A percentile compares a stretch with the other conserved stretches of the same genome.
phyloP scores from a whole-genome alignment of 2,888 invertebrate species.

The Polydrusus cervinus region DNA sequence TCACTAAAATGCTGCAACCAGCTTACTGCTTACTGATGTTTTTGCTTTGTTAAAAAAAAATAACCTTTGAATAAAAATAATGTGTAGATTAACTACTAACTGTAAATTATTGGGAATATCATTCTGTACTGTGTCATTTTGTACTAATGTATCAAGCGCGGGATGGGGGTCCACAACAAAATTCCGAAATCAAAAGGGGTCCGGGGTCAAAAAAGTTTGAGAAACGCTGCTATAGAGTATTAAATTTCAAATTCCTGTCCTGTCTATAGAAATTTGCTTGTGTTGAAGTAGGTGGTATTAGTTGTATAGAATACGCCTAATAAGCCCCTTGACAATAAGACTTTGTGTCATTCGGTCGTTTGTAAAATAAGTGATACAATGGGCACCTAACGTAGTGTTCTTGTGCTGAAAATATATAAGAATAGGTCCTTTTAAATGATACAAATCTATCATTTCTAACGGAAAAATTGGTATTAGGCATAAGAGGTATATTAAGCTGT shows the following conservation, averaged over 20 bases:
- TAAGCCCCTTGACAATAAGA: slow-evolving; percentile 47
- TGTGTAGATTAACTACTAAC: too few species aligned
- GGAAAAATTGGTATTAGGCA: slow-evolving; percentile 26
- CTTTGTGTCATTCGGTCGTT: slow-evolving; percentile 40
- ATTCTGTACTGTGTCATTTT: too few species aligned
- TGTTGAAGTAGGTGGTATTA: slow-evolving; percentile 48
- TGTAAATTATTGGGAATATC: too few species aligned
- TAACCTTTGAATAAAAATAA: too few species aligned
- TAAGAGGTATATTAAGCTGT: slow-evolving; percentile 4
- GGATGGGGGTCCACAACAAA: too few species aligned
- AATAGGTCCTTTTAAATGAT: slow-evolving; percentile 31
- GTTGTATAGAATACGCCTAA: slow-evolving; percentile 25
- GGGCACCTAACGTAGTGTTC: slow-evolving; percentile 17
- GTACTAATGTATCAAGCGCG: too few species aligned
- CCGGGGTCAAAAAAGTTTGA: too few species aligned
- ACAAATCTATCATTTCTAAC: slow-evolving; percentile 45
- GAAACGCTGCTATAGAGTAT: too few species aligned
- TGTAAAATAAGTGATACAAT: slow-evolving; percentile 35
- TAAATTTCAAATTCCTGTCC: slow-evolving; percentile 34
- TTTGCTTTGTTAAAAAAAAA: too few species aligned
- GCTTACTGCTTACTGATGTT: too few species aligned
- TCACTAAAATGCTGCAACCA: too few species aligned
- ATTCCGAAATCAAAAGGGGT: too few species aligned
- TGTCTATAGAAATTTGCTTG: slow-evolving; percentile 35
- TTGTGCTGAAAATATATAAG: slow-evolving; percentile 27